Evolutionary conservation across 2,113 vertebrate species (phyloP).

Genomic region (Heptranchias perlo): DNA sequence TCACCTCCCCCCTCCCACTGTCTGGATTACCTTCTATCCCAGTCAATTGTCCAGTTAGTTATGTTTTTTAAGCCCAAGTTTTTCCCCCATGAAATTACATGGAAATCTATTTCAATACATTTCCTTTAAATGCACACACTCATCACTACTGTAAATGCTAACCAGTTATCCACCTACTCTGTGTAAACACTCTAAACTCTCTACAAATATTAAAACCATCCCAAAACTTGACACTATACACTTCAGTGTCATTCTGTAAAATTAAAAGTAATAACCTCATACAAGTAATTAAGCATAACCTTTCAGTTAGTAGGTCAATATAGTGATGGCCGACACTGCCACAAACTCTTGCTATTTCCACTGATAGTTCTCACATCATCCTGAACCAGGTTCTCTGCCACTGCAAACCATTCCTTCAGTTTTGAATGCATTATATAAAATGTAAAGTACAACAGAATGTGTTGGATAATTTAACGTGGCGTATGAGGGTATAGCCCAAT

Average conservation of each 20-base stretch:
- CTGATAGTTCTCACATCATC: background rate
- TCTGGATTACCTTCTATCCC: background rate
- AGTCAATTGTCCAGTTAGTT: background rate
- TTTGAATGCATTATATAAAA: background rate
- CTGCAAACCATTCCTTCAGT: background rate
- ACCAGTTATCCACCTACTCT: background rate
- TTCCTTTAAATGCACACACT: background rate
- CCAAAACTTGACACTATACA: background rate
- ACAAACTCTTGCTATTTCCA: background rate
- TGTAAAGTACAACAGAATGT: background rate
- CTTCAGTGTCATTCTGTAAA: background rate
- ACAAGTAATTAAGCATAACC: background rate
- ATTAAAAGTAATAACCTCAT: background rate
- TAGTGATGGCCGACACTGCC: background rate
- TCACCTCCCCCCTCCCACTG: background rate
- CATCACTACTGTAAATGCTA: background rate
- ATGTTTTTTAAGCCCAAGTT: background rate
- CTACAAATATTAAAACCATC: background rate
- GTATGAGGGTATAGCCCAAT: background rate
- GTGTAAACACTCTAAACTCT: background rate
- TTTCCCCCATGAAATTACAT: background rate
- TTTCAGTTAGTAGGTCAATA: background rate
- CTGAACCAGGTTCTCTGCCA: background rate
- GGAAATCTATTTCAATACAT: background rate
- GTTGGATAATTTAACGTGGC: background rate